Conservation (phyloP, 1,140 invertebrate species). For the Drosophila ambigua region DNA sequence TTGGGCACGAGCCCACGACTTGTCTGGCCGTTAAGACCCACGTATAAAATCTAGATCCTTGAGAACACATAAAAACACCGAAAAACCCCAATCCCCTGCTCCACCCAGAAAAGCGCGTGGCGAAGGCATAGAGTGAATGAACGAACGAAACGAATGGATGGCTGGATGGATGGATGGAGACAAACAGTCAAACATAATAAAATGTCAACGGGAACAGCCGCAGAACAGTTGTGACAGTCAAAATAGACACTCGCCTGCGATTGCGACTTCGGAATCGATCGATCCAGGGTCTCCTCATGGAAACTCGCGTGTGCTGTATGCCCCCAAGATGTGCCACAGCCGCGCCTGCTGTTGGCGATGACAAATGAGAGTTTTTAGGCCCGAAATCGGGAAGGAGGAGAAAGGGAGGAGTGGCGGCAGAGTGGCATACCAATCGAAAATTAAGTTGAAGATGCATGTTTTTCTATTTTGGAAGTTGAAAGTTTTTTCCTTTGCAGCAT, state of each 20-base stretch:
- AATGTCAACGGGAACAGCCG: conserved; percentile 74
- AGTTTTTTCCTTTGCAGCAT: conserved; percentile 58
- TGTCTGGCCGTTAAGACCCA: conserved; percentile 29
- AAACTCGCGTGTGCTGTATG: neutral
- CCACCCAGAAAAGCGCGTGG: neutral
- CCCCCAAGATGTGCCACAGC: neutral
- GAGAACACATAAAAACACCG: conserved; percentile 44
- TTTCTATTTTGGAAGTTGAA: conserved; percentile 66
- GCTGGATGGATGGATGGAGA: conserved; percentile 25
- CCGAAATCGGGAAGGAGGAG: neutral
- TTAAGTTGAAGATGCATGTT: conserved; percentile 66
- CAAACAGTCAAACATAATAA: conserved; percentile 79
- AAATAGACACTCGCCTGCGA: conserved; percentile 67
- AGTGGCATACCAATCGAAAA: conserved; percentile 63
- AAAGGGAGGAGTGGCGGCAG: conserved; percentile 3
- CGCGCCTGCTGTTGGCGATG: conserved; percentile 32
- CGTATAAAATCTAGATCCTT: conserved; percentile 44
- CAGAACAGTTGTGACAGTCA: conserved; percentile 74
- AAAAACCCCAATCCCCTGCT: conserved; percentile 1
- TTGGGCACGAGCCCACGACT: conserved; percentile 18
- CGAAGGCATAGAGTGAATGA: conserved; percentile 3
- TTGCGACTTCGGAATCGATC: conserved; percentile 40
- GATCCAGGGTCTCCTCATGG: conserved; percentile 8
- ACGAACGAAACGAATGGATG: too few relatives aligned
- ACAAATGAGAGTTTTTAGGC: conserved; percentile 72